These are phyloP conservation scores for Anagyrus pseudococci DNA, from an alignment of 2,888 invertebrate genomes.

Conservation along the genomic window DNA sequence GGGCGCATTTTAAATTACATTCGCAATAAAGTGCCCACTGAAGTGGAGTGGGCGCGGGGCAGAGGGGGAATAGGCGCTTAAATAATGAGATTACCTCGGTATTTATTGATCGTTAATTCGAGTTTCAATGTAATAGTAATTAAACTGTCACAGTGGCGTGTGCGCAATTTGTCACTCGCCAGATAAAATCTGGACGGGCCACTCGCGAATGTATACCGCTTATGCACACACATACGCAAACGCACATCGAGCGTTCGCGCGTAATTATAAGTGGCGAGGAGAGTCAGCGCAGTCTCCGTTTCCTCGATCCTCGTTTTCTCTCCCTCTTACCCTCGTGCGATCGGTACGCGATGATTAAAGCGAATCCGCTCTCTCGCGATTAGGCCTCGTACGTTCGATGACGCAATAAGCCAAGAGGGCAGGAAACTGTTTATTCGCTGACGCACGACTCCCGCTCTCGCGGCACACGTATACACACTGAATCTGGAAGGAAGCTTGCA, in stretches of 20 bases:
- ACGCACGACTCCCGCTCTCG: not conserved
- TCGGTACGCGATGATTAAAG: not conserved
- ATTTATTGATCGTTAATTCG: slow-evolving; percentile 37
- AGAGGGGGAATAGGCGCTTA: not conserved
- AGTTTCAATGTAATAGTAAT: slow-evolving; percentile 31
- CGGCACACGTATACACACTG: too few species aligned
- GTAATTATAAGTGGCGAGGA: slow-evolving; percentile 22
- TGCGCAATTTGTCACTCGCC: slow-evolving; percentile 28
- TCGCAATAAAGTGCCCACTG: not conserved
- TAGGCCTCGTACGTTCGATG: slow-evolving; percentile 13
- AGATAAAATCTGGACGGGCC: slow-evolving; percentile 24
- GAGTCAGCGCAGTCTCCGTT: too few species aligned
- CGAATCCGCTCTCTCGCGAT: slow-evolving; percentile 32
- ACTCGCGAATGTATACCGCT: not conserved
- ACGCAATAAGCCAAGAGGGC: slow-evolving; percentile 36
- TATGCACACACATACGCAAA: too few species aligned
- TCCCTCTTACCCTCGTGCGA: not conserved
- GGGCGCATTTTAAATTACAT: slow-evolving; percentile 9
- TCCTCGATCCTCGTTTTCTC: slow-evolving; percentile 5
- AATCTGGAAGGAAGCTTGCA: too few species aligned
- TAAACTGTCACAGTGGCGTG: slow-evolving; percentile 30
- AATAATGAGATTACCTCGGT: slow-evolving; percentile 25
- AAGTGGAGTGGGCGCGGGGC: not conserved
- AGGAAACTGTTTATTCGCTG: not conserved
- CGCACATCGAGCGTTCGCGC: slow-evolving; percentile 16